Evolutionary conservation across 2,797 vertebrate genomes (phyloP), one percentile per base, ranked within the genome.

Genomic region (Catharus ustulatus): DNA sequence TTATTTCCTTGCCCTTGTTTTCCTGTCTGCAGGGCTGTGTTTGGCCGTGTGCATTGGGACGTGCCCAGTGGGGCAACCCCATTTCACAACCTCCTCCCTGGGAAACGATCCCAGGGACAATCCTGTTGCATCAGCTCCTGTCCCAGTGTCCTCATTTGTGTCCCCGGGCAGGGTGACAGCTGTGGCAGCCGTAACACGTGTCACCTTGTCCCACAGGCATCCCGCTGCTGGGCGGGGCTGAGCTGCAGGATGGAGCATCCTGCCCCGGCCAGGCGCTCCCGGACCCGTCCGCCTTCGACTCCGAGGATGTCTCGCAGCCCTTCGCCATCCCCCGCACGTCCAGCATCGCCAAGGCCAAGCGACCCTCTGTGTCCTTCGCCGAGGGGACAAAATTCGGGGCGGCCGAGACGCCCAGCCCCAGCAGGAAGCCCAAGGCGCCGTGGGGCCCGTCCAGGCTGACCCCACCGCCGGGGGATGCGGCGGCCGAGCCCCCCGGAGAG

Each of bases 291-390:
- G 98, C 98, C 76, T 98, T 98, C 38, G 97, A 97, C 88, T 97
- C 97, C 0, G 99, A 99, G 82, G 99, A 99, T 2, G 97, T 98
- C 72, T 97, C 98, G 3, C 98, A 98, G 13, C 97, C 98, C 8
- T 99, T 99, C 12, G 97, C 98, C 97, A 99, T 99, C 95, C 99
- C 99, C 2, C 99, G 99, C 46, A 99, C 99, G 40, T 99, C 99
- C 97, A 99, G 99, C 97, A 98, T 98, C 0, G 99, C 99, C 76
- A 99, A 99, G 95, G 97, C 99, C 94, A 99, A 99, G 97, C 97
- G 99, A 1, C 99, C 99, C 4, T 99, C 99, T 0, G 99, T 99
- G 71, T 99, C 99, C 59, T 99, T 99, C n/a, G 99, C 99, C 0
- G 99, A 99, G 96, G 99, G 99, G 29, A 99, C 99, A 3, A 99